A percentile compares a stretch with the other conserved stretches of the same genome.
Conservation (phyloP, 2,113 vertebrate genomes). For the Pangasianodon hypophthalmus region DNA sequence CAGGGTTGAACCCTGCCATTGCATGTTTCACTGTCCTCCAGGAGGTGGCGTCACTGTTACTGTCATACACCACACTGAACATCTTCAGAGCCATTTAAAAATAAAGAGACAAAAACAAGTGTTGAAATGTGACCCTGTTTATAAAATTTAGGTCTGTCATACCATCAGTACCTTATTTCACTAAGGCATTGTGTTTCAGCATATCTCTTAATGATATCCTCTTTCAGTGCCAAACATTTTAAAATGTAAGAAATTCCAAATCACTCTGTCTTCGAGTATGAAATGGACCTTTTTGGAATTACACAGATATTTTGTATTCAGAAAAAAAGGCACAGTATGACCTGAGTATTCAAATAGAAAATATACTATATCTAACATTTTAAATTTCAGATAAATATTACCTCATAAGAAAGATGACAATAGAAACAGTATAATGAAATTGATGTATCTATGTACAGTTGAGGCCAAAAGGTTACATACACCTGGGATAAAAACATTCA, state of each 20-base stretch:
- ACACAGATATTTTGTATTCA: constrained; percentile 29
- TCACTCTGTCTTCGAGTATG: background rate
- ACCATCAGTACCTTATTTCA: background rate
- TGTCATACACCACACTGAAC: background rate
- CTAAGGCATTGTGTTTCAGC: background rate
- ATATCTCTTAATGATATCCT: background rate
- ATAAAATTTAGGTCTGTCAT: background rate
- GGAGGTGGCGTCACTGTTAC: background rate
- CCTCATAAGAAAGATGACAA: background rate
- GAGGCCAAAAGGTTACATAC: background rate
- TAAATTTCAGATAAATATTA: background rate
- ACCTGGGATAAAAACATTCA: background rate
- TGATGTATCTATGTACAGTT: background rate
- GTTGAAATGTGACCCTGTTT: background rate
- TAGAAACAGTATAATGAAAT: background rate
- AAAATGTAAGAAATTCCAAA: background rate
- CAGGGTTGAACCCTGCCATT: background rate
- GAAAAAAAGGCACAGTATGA: constrained; percentile 69
- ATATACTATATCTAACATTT: constrained; percentile 13
- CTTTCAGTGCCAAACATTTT: background rate
- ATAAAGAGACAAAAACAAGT: background rate
- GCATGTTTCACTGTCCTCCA: background rate
- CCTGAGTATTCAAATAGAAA: constrained; percentile 63
- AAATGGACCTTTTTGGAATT: constrained; percentile 14
- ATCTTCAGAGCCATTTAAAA: background rate